These are phyloP conservation scores for Hestina assimilis DNA, from an alignment of 1,140 invertebrate genomes.

Conservation along the genomic window DNA sequence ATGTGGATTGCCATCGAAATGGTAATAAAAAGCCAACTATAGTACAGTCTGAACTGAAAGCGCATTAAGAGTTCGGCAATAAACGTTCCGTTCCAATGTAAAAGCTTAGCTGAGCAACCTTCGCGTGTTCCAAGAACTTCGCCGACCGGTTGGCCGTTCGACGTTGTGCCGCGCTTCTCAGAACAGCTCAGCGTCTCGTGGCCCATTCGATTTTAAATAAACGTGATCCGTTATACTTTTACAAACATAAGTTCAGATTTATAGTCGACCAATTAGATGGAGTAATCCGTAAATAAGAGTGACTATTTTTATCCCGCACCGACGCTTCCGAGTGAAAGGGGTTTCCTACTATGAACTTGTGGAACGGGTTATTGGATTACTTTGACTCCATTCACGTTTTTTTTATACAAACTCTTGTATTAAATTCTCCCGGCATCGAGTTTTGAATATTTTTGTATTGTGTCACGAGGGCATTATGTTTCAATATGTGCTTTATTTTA, in stretches of 20 bases:
- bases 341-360: slow-evolving; percentile 54
- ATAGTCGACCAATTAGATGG: slow-evolving; percentile 52
- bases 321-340: slow-evolving; percentile 59
- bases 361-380: slow-evolving; percentile 43
- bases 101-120: slow-evolving; percentile 62
- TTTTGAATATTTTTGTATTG: background rate
- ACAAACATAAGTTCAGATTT: slow-evolving; percentile 42
- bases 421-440: background rate
- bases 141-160: slow-evolving; percentile 53
- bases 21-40: slow-evolving; percentile 24
- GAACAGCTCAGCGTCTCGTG: slow-evolving; percentile 49
- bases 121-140: slow-evolving; percentile 61
- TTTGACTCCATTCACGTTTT: slow-evolving; percentile 43
- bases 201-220: slow-evolving; percentile 66
- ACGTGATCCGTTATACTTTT: slow-evolving; percentile 55
- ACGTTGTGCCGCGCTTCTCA: slow-evolving; percentile 46
- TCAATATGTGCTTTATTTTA: slow-evolving; percentile 6
- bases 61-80: slow-evolving; percentile 54
- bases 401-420: slow-evolving; percentile 1
- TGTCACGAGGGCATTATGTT: background rate
- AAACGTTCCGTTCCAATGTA: slow-evolving; percentile 51
- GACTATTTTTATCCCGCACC: slow-evolving; percentile 53
- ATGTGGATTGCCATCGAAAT: background rate
- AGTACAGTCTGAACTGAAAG: slow-evolving; percentile 20
- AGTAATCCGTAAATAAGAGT: slow-evolving; percentile 53